These are phyloP conservation scores for Valencia hispanica DNA, from an alignment of 2,797 vertebrate species.

Conservation along the genomic window DNA sequence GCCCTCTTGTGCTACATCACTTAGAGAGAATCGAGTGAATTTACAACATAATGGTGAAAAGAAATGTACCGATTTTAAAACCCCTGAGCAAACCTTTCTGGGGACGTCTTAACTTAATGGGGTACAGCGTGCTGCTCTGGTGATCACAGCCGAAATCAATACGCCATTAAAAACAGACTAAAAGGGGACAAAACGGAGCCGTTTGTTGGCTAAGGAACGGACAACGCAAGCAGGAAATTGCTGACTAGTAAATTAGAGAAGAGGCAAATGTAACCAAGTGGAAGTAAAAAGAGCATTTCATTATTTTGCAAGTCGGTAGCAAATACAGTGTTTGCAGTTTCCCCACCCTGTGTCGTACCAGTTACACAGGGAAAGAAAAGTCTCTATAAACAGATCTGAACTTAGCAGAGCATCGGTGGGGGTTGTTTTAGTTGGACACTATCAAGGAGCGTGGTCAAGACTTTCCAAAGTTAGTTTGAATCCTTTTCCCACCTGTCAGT, in stretches of 20 bases:
- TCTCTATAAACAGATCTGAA: not conserved
- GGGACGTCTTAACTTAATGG: constrained; percentile 27
- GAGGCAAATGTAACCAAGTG: not conserved
- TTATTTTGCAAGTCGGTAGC: not conserved
- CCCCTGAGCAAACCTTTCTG: constrained; percentile 8
- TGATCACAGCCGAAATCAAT: constrained; percentile 51
- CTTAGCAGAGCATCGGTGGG: too few species aligned
- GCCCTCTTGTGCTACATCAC: not conserved
- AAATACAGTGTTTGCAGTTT: not conserved
- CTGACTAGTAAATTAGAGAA: constrained; percentile 10
- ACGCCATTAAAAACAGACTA: constrained; percentile 25
- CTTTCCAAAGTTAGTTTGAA: not conserved
- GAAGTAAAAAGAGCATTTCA: not conserved
- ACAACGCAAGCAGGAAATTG: not conserved
- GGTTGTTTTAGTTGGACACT: not conserved
- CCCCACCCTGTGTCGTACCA: not conserved
- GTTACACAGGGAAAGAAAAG: not conserved
- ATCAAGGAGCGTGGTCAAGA: not conserved
- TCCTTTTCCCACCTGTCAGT: constrained; percentile 21
- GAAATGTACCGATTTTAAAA: constrained; percentile 6
- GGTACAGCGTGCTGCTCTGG: constrained; percentile 30
- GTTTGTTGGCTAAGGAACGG: not conserved
- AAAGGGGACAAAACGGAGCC: not conserved
- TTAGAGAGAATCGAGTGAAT: not conserved
- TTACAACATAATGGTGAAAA: constrained; percentile 4